Evolutionary conservation across 2,113 vertebrate genomes (phyloP), one percentile per base, ranked within the genome.

Genomic region (Megaleporinus macrocephalus): DNA sequence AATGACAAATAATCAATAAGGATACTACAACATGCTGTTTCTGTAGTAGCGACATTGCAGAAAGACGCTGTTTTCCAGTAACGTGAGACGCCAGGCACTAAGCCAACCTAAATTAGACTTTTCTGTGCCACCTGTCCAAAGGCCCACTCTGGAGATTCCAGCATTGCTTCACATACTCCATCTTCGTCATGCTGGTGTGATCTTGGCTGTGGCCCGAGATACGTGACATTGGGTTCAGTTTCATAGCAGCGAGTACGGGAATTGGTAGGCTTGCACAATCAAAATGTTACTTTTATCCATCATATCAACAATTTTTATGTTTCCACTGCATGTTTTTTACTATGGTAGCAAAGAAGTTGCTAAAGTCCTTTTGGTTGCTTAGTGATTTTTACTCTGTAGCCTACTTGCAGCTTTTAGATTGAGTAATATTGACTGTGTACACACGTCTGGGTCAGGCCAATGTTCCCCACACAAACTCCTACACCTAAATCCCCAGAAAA

Each of bases 381-480:
- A 24, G 33, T 24, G 66, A 41, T 72, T 30, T n/a, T 68, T 36
- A 82, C n/a, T 65, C 53, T 76, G 81, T 73, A 29, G 88, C 57
- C 10, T 61, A 80, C 77, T 80, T 86, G 80, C 70, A 55, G 26
- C 78, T 69, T 24, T 27, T 20, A 59, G 4, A 22, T 80, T 80
- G 78, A 63, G 65, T 79, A 89, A 93, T 90, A 59, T 83, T 91
- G 88, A 88, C 83, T 85, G 36, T 71, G 86, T 78, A 88, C 87
- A 91, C 87, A 89, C 0, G 0, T 29, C 73, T 84, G 30, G 22
- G 59, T 80, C 68, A 70, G n/a, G 59, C 72, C 29, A 51, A 30
- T 80, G 53, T 62, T 85, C 77, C 70, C 68, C 14, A 5, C 14
- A 5, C 24, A 2, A 61, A 41, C 15, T 6, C 22, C 13, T 53